phyloP scores from a whole-genome alignment of 2,797 vertebrate genomes.

The Lycodopsis pacificus region DNA sequence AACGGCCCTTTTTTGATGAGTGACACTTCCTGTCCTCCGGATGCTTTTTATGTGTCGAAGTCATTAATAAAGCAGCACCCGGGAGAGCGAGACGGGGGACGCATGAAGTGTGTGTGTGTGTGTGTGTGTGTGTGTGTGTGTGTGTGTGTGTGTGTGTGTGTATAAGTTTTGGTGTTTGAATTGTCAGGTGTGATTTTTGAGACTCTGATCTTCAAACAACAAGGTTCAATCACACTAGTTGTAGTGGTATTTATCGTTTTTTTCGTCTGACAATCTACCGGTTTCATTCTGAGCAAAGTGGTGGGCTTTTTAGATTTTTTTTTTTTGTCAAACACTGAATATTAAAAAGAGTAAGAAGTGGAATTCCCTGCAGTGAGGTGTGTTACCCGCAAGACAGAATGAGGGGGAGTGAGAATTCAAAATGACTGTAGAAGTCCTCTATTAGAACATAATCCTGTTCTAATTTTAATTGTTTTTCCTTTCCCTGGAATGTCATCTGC shows the following conservation, averaged over 20 bases:
- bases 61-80: constrained; percentile 99
- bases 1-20: constrained; percentile 94
- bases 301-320: constrained; percentile 47
- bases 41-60: constrained; percentile 98
- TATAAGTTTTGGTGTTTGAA: constrained; percentile 92
- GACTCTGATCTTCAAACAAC: constrained; percentile 94
- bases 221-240: constrained; percentile 88
- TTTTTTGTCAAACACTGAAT: constrained; percentile 71
- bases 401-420: constrained; percentile 68
- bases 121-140: constrained; percentile 44
- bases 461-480: constrained; percentile 22
- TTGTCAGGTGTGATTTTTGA: constrained; percentile 97
- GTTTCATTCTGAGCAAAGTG: constrained; percentile 62
- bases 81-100: constrained; percentile 87
- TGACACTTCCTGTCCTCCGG: constrained; percentile 95
- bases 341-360: constrained; percentile 74
- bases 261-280: constrained; percentile 75
- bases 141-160: constrained; percentile 29
- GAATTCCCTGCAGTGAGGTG: constrained; percentile 80
- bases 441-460: constrained; percentile 64
- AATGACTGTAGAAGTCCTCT: constrained; percentile 68
- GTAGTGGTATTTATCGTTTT: constrained; percentile 90
- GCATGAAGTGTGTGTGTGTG: constrained; percentile 67
- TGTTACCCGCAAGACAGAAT: constrained; percentile 68
- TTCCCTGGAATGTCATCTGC: constrained; percentile 57